These are phyloP conservation scores for Nematopogon swammerdamellus DNA, from an alignment of 2,888 invertebrate genomes.

Conservation along the genomic window DNA sequence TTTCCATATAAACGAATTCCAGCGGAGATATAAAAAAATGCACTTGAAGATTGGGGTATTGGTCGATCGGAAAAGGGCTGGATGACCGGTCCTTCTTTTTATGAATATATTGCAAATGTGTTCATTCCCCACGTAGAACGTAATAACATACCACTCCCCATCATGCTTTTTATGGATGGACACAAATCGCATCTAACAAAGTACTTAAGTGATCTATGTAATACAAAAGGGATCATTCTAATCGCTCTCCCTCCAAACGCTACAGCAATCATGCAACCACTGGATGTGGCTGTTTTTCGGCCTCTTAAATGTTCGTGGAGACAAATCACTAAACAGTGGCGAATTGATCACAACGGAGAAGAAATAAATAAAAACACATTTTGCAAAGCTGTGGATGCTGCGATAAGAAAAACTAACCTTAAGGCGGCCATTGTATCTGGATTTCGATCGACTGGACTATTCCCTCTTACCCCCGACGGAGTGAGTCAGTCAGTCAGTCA, in stretches of 20 bases:
- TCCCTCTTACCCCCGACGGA: too few species aligned
- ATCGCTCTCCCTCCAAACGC: conserved; percentile 2
- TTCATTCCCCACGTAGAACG: conserved; percentile 12
- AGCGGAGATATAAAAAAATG: conserved; percentile 8
- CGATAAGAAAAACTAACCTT: too few species aligned
- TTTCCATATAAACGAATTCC: conserved; percentile 11
- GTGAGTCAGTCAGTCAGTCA: too few species aligned
- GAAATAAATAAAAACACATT: conserved; percentile 11
- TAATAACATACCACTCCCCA: conserved; percentile 12
- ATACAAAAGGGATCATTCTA: conserved; percentile 3
- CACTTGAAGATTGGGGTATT: conserved; percentile 17
- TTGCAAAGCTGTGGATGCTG: too few species aligned
- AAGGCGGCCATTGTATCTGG: too few species aligned
- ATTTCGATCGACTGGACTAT: too few species aligned
- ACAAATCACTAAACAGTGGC: conserved; percentile 10
- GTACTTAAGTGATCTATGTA: conserved; percentile 1
- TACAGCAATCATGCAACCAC: conserved; percentile 3
- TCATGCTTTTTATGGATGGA: background rate
- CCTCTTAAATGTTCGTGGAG: conserved; percentile 9
- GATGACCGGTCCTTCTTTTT: conserved; percentile 28
- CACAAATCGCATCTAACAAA: conserved; percentile 5
- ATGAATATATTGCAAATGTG: conserved; percentile 23
- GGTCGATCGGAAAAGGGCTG: conserved; percentile 28
- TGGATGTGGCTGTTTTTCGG: conserved; percentile 4
- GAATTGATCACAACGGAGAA: conserved; percentile 13